A percentile compares a stretch with the other conserved stretches of the same genome.
Evolutionary conservation across 2,797 vertebrate species (phyloP).

Genomic region (Sebastiscus tertius): DNA sequence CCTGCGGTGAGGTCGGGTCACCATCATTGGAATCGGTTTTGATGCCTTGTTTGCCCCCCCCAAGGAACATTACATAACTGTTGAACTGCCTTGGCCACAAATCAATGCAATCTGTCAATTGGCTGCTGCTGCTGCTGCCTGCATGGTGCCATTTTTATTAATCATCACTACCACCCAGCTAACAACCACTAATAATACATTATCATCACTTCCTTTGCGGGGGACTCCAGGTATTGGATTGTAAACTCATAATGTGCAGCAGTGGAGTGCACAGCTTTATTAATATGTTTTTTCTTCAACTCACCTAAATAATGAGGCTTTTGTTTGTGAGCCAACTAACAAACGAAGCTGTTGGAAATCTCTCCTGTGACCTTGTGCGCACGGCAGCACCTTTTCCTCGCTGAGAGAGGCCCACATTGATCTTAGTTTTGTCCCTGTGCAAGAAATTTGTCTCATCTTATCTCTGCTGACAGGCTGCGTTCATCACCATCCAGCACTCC

Average conservation of each 20-base stretch:
- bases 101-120: conserved; percentile 63
- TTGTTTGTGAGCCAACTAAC: background rate
- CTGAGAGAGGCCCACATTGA: conserved; percentile 51
- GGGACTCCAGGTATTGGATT: background rate
- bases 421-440: conserved; percentile 60
- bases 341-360: background rate
- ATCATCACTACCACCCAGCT: conserved; percentile 22
- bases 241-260: background rate
- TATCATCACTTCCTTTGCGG: conserved; percentile 15
- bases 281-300: background rate
- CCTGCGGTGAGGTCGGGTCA: conserved; percentile 7
- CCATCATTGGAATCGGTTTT: conserved; percentile 31
- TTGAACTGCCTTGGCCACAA: conserved; percentile 54
- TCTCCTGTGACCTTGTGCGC: conserved; percentile 57
- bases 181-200: conserved; percentile 12
- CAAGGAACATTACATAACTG: conserved; percentile 63
- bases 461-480: conserved; percentile 64
- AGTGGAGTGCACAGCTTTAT: background rate
- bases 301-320: background rate
- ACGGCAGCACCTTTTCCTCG: conserved; percentile 45
- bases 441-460: conserved; percentile 70
- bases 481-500: conserved; percentile 52
- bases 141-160: conserved; percentile 38
- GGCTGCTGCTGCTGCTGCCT: conserved; percentile 32
- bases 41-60: conserved; percentile 41